Conservation (phyloP, 2,797 vertebrate species). For the Sebastes umbrosus region DNA sequence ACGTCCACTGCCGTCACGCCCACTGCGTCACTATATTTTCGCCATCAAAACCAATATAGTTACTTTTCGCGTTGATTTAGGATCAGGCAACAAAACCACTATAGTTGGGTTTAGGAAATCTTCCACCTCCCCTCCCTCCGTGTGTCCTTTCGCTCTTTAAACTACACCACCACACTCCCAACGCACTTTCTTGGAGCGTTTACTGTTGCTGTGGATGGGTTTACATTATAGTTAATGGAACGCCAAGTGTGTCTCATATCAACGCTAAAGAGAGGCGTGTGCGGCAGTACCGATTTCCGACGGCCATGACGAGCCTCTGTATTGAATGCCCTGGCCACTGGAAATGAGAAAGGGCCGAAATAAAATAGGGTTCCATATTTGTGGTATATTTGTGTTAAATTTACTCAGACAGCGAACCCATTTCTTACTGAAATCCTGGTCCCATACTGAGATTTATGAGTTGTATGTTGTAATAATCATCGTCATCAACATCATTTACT, state of each 20-base stretch:
- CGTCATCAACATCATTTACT: not conserved
- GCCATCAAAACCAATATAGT: not conserved
- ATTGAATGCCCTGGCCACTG: not conserved
- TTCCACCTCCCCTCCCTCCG: no score
- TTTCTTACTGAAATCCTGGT: not conserved
- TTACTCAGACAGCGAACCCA: not conserved
- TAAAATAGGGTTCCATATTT: not conserved
- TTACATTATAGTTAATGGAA: no score
- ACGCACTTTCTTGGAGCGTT: no score
- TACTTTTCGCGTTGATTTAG: not conserved
- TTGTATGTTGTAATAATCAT: not conserved
- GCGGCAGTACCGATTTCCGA: accelerated
- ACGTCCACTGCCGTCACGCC: not conserved
- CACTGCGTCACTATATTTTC: not conserved
- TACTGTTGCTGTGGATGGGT: no score
- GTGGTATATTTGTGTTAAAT: not conserved
- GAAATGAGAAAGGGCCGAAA: not conserved
- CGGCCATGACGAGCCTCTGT: no score
- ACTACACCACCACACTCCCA: no score
- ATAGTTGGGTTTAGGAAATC: no score
- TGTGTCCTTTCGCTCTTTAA: no score
- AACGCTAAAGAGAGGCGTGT: no score
- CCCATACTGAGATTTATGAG: not conserved
- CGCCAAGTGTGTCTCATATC: no score
- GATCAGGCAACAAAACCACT: not conserved